Evolutionary conservation across 2,797 vertebrate genomes (phyloP).

Genomic region (Allobates femoralis): DNA sequence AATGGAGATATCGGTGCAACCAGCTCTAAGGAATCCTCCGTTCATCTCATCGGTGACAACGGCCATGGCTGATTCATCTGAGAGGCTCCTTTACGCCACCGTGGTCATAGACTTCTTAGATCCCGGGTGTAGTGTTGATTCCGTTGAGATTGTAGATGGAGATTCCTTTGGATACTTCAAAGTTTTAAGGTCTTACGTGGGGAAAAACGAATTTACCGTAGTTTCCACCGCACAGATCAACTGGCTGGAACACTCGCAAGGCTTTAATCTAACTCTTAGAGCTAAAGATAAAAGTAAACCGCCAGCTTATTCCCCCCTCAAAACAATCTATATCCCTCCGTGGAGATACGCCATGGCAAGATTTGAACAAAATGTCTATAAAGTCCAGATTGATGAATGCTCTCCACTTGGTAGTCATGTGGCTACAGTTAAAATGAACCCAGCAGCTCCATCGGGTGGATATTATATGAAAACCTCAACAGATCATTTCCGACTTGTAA

Average conservation of each 20-base stretch:
- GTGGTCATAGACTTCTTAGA: conserved; percentile 79
- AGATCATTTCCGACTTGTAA: conserved; percentile 87
- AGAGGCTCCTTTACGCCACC: conserved; percentile 77
- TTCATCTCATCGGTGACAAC: conserved; percentile 73
- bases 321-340: conserved; percentile 82
- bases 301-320: conserved; percentile 78
- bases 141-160: conserved; percentile 84
- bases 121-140: conserved; percentile 76
- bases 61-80: conserved; percentile 66
- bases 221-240: conserved; percentile 85
- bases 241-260: conserved; percentile 84
- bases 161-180: conserved; percentile 86
- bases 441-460: conserved; percentile 76
- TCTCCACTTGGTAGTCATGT: conserved; percentile 86
- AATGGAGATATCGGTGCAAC: conserved; percentile 83
- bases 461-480: conserved; percentile 82
- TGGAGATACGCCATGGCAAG: conserved; percentile 75
- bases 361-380: conserved; percentile 85
- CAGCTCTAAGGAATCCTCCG: conserved; percentile 74
- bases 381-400: conserved; percentile 86
- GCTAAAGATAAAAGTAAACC: conserved; percentile 83
- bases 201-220: conserved; percentile 84
- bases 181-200: conserved; percentile 80
- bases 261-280: conserved; percentile 92
- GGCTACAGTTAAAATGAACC: conserved; percentile 78